Evolutionary conservation across 30 jellyfish, hydroid and myxozoan genomes (phyloP).

Genomic region (Pseudorhiza aurosa): DNA sequence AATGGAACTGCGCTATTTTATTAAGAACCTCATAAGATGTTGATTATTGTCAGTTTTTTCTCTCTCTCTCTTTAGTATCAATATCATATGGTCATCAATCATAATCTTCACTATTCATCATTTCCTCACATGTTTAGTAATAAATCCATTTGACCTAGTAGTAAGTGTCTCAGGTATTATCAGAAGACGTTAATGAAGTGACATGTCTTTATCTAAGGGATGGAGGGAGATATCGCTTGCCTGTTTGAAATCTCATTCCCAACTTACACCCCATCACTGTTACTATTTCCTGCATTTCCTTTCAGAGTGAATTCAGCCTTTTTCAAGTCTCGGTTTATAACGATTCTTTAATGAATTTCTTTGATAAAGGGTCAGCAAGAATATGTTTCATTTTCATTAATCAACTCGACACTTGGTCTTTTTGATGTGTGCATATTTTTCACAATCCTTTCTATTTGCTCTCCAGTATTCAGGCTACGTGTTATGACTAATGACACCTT

Average conservation of each 20-base stretch:
- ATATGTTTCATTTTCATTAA: no score
- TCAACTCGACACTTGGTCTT: no score
- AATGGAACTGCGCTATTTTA: background rate
- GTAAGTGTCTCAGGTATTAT: background rate
- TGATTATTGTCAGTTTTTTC: background rate
- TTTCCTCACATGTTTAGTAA: background rate
- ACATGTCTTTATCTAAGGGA: background rate
- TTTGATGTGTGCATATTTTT: no score
- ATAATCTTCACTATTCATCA: slow-evolving; percentile 6
- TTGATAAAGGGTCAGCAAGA: no score
- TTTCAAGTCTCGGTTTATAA: no score
- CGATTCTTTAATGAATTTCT: no score
- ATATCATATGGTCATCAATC: background rate
- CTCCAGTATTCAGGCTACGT: no score
- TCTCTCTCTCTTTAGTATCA: background rate
- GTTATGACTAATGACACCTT: no score
- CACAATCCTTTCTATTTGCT: no score
- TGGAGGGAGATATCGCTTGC: background rate
- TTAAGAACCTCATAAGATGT: background rate
- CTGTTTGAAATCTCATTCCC: background rate
- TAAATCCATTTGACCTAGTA: slow-evolving; percentile 11
- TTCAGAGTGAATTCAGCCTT: no score
- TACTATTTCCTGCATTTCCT: no score
- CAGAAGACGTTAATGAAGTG: background rate
- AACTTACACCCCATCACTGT: background rate